Conservation (phyloP, 2,113 vertebrate genomes). For the Oncorhynchus keta region DNA sequence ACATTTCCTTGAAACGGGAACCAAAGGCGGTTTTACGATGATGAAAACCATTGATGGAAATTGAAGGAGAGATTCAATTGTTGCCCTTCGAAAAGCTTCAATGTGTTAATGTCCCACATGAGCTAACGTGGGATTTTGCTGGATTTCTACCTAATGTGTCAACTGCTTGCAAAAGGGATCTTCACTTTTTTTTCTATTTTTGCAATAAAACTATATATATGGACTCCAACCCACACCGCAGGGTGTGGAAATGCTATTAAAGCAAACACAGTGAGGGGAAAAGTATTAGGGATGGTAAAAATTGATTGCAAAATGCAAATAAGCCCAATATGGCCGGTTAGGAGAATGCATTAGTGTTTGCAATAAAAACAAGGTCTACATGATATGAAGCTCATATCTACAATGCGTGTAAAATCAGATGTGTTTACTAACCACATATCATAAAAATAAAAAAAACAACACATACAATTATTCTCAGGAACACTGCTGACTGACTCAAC, state of each 20-base stretch:
- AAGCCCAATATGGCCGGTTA: background rate
- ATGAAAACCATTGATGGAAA: conserved; percentile 35
- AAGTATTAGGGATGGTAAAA: background rate
- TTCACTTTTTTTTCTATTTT: conserved; percentile 42
- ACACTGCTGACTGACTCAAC: background rate
- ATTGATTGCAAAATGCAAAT: background rate
- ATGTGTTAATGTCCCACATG: conserved; percentile 56
- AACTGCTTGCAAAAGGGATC: conserved; percentile 44
- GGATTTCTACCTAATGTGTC: background rate
- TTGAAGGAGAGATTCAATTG: conserved; percentile 47
- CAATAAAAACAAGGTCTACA: too few relatives aligned
- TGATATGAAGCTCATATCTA: too few relatives aligned
- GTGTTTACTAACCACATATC: too few relatives aligned
- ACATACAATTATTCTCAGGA: background rate
- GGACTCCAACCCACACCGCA: conserved; percentile 39
- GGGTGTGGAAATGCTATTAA: background rate
- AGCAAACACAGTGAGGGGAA: background rate
- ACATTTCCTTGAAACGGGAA: conserved; percentile 10
- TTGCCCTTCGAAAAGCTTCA: conserved; percentile 48
- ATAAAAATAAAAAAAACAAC: too few relatives aligned
- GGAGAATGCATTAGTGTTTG: background rate
- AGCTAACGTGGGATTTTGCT: conserved; percentile 27
- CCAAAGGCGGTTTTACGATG: conserved; percentile 40
- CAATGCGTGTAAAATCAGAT: too few relatives aligned
- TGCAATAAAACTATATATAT: conserved; percentile 55